Percentiles rank a stretch among this genome's conserved stretches.
These are phyloP conservation scores for Etheostoma cragini DNA, from an alignment of 2,113 vertebrate genomes.

Conservation along the genomic window DNA sequence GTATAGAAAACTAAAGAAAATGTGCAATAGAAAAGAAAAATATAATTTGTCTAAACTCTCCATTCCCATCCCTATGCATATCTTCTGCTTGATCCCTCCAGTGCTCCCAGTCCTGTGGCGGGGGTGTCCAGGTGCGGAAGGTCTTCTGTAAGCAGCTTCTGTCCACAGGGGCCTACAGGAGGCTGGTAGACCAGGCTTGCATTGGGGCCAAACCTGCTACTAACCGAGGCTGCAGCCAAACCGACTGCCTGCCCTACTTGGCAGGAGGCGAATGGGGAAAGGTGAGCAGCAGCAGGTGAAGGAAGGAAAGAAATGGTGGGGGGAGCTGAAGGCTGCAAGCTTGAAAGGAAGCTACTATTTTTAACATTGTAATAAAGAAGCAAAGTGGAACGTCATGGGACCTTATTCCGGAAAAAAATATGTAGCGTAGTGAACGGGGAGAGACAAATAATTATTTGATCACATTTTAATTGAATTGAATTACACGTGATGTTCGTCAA, in stretches of 20 bases:
- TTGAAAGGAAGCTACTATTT: neutral
- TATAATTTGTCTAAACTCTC: neutral
- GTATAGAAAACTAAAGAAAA: too few species aligned
- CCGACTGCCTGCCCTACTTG: conserved; percentile 87
- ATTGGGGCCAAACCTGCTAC: conserved; percentile 75
- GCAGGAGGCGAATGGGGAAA: conserved; percentile 89
- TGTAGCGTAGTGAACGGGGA: too few species aligned
- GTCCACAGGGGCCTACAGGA: conserved; percentile 88
- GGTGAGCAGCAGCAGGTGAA: conserved; percentile 76
- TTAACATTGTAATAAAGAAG: neutral
- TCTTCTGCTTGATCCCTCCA: conserved; percentile 53
- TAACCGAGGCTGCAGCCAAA: conserved; percentile 84
- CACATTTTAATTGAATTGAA: too few species aligned
- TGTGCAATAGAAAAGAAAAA: too few species aligned
- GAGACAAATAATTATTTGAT: too few species aligned
- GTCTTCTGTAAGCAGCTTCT: conserved; percentile 91
- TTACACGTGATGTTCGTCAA: too few species aligned
- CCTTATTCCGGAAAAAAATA: too few species aligned
- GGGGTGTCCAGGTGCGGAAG: conserved; percentile 87
- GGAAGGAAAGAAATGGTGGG: neutral
- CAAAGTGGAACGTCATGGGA: too few species aligned
- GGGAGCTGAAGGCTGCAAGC: neutral
- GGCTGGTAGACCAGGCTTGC: conserved; percentile 84
- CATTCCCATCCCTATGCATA: neutral
- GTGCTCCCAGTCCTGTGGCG: conserved; percentile 92